Evolutionary conservation across 1,140 invertebrate species (phyloP).

Genomic region (Calephelis virginiensis): DNA sequence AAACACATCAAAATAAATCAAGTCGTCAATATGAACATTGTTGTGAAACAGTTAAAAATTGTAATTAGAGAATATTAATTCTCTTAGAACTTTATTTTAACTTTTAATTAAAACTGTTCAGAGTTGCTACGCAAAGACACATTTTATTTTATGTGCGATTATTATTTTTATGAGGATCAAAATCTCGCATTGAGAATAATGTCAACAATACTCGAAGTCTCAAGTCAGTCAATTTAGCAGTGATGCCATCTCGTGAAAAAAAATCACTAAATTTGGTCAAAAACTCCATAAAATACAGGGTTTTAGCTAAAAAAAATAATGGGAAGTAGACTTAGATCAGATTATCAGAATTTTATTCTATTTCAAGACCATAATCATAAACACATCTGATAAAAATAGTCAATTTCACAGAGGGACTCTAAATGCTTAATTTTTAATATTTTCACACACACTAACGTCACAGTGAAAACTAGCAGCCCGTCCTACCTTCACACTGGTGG

Average conservation of each 20-base stretch:
- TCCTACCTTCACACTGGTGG: no score
- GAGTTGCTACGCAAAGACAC: not conserved
- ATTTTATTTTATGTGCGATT: not conserved
- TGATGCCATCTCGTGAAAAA: not conserved
- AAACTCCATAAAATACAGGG: no score
- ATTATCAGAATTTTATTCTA: no score
- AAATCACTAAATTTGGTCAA: no score
- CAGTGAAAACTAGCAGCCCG: no score
- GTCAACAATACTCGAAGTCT: not conserved
- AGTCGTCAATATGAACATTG: constrained; percentile 17
- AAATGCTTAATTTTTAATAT: no score
- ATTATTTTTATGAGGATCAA: not conserved
- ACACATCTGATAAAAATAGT: no score
- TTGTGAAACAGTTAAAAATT: not conserved
- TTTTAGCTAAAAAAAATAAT: no score
- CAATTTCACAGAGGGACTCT: no score
- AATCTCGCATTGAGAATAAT: not conserved
- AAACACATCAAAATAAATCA: constrained; percentile 33
- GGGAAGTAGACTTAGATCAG: no score
- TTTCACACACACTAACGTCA: no score
- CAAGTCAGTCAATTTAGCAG: not conserved
- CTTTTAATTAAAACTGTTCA: not conserved
- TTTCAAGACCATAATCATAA: no score
- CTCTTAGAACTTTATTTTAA: not conserved
- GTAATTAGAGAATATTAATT: not conserved